phyloP scores from a whole-genome alignment of 2,113 vertebrate species.

The Tenebrosternarchus preto region DNA sequence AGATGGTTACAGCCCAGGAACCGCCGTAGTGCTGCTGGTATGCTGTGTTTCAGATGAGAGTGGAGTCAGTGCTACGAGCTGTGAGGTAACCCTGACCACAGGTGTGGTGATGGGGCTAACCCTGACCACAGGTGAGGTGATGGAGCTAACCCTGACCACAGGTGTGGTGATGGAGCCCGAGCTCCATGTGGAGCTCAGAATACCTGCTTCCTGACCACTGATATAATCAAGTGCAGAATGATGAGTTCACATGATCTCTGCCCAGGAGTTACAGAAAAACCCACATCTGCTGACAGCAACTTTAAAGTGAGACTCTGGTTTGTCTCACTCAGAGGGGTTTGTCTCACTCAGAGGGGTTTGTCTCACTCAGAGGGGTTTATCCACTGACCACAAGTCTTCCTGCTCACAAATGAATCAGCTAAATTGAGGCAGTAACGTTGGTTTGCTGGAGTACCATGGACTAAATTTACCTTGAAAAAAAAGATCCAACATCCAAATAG shows the following conservation, averaged over 20 bases:
- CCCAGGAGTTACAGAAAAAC: not conserved
- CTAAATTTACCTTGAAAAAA: too few relatives aligned
- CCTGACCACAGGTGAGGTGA: slow-evolving; percentile 18
- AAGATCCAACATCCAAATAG: too few relatives aligned
- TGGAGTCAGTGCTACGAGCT: slow-evolving; percentile 43
- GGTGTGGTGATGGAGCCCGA: slow-evolving; percentile 8
- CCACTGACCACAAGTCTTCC: too few relatives aligned
- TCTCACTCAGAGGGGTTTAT: too few relatives aligned
- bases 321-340: slow-evolving; percentile 13
- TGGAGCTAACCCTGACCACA: slow-evolving; percentile 23
- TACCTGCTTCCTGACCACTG: not conserved
- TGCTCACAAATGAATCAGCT: too few relatives aligned
- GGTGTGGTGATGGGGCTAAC: slow-evolving; percentile 10
- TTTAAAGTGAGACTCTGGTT: slow-evolving; percentile 19
- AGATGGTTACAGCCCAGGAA: slow-evolving; percentile 29
- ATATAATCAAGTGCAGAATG: slow-evolving; percentile 10
- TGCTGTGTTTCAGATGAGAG: slow-evolving; percentile 29
- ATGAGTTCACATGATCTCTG: slow-evolving; percentile 35
- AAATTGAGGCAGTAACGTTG: too few relatives aligned
- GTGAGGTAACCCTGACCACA: slow-evolving; percentile 23
- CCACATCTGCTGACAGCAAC: not conserved
- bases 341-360: too few relatives aligned
- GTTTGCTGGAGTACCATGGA: too few relatives aligned
- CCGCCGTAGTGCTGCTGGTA: slow-evolving; percentile 15
- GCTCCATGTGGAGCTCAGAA: too few relatives aligned